Evolutionary conservation across 1,140 invertebrate genomes (phyloP), one percentile per base, ranked within the genome.

Genomic region (Charaxes varanes): DNA sequence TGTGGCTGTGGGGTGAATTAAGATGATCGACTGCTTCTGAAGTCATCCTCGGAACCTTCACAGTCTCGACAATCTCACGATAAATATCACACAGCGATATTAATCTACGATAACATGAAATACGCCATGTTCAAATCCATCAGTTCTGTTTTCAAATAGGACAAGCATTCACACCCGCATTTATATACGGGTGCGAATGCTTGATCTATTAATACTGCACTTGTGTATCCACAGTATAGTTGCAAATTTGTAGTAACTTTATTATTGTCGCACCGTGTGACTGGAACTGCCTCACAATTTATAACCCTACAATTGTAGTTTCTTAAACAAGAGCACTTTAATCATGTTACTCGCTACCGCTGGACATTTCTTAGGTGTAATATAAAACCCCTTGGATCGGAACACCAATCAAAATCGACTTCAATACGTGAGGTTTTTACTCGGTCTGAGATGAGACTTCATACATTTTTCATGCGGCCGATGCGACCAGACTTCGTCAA

Each of bases 401-500:
- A 59, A 65, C 64, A 70, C 68, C 64, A 70, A 76, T 76, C 71
- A 76, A 66, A 70, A 65, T 58, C 53, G 44, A 54, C 62, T 57
- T 56, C 62, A 59, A 65, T 70, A 63, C 61, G 49, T 48, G 44
- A 37, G 38, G 43, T 76, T 76, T 76, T 70, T 65, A 65, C 62
- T 53, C 43, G 35, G 24, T 40, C 31, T 42, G 55, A 60, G 63
- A 70, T 70, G 63, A 68, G 41, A 41, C 63, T 63, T 79, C 71
- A 76, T 79, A 73, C 70, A 76, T 79, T 73, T 79, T 79, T 76
- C 74, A 79, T 79, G 60, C 36, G 41, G 33, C 41, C 53, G 54
- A 59, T 57, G 56, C 52, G 46, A 62, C 63, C 53, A 65, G 67
- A 61, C 62, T 45, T 32, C 42, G 32, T 37, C 44, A 31, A 45